A percentile compares a stretch with the other conserved stretches of the same genome.
Conservation (phyloP, 2,797 vertebrate species). For the Thunnus albacares region DNA sequence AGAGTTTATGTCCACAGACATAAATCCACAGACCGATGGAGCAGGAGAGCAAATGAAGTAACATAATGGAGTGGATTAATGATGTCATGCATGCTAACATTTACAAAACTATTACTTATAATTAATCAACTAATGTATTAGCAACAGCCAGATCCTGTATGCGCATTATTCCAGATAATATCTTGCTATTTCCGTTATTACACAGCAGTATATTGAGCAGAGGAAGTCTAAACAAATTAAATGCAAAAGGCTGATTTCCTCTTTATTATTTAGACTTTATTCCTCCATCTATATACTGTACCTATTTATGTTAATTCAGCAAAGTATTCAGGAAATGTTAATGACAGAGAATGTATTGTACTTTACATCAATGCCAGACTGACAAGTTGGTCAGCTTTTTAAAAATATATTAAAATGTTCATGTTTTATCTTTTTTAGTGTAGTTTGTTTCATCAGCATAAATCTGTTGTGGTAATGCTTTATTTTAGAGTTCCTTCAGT, state of each 20-base stretch:
- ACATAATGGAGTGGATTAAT: not conserved
- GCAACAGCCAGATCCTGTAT: not conserved
- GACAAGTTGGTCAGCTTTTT: too few species aligned
- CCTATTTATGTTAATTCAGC: not conserved
- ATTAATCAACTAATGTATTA: not conserved
- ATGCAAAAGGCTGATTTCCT: not conserved
- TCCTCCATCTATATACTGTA: not conserved
- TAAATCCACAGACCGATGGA: not conserved
- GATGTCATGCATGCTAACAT: not conserved
- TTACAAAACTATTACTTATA: not conserved
- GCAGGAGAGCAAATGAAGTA: not conserved
- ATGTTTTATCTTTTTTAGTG: not conserved
- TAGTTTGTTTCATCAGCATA: not conserved
- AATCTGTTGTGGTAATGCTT: not conserved
- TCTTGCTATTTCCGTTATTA: not conserved
- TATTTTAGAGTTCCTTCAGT: not conserved
- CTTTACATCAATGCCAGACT: not conserved
- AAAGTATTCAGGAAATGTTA: not conserved
- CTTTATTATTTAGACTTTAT: not conserved
- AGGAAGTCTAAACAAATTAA: too few species aligned
- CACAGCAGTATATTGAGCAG: not conserved
- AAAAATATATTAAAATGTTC: not conserved
- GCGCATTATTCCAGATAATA: not conserved
- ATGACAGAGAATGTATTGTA: slow-evolving; percentile 3
- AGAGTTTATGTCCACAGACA: not conserved